Evolutionary conservation across 2,113 vertebrate genomes (phyloP).

Genomic region (Oreochromis spilurus): DNA sequence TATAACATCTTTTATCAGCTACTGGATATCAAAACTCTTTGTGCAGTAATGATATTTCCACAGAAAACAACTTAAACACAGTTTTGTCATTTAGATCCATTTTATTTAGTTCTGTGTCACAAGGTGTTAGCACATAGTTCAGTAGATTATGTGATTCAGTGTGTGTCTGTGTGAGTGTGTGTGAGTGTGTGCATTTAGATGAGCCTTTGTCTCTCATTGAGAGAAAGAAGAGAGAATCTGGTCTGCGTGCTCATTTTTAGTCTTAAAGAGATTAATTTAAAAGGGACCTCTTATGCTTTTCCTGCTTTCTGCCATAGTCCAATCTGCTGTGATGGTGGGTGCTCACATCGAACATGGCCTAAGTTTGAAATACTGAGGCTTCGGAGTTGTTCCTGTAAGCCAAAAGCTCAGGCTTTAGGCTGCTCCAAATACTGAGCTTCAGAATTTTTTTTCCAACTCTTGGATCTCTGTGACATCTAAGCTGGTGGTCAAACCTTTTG

Average conservation of each 20-base stretch:
- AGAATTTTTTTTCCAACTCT: neutral
- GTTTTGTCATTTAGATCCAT: neutral
- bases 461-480: neutral
- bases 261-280: neutral
- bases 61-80: neutral
- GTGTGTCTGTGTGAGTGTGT: neutral
- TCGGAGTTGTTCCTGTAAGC: neutral
- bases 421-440: neutral
- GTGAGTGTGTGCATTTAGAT: neutral
- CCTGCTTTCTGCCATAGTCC: neutral
- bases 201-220: constrained; percentile 1
- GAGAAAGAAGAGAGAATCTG: neutral
- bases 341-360: neutral
- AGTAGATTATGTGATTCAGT: neutral
- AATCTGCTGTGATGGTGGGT: neutral
- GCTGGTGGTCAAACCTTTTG: neutral
- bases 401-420: neutral
- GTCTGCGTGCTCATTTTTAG: neutral
- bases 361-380: neutral
- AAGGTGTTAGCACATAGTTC: neutral
- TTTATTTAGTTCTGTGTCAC: neutral
- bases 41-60: neutral
- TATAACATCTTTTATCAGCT: neutral
- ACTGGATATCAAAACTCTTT: neutral
- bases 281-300: neutral